phyloP scores from a whole-genome alignment of 2,888 invertebrate species.

The Elysia crispata region DNA sequence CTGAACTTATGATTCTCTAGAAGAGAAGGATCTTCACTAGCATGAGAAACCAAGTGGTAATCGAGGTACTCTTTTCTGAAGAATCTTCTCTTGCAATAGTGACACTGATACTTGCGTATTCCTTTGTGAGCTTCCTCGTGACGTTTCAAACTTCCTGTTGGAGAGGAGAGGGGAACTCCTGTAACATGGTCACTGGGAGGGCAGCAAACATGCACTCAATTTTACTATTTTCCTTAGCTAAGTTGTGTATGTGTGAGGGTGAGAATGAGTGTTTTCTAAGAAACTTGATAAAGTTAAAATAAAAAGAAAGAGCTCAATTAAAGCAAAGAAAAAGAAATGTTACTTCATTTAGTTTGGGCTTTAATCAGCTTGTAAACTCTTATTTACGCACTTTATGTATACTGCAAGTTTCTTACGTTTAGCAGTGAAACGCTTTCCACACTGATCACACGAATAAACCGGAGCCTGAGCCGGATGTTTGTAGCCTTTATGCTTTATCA shows the following conservation, averaged over 20 bases:
- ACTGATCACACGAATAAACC: slow-evolving; percentile 63
- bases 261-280: too few relatives aligned
- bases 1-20: slow-evolving; percentile 41
- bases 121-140: slow-evolving; percentile 65
- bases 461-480: slow-evolving; percentile 63
- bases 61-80: slow-evolving; percentile 67
- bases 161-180: slow-evolving; percentile 30
- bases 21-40: slow-evolving; percentile 47
- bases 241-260: too few relatives aligned
- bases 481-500: slow-evolving; percentile 61
- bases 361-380: too few relatives aligned
- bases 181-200: too few relatives aligned
- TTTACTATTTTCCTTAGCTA: too few relatives aligned
- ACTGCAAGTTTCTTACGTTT: slow-evolving; percentile 56
- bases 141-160: slow-evolving; percentile 65
- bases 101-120: slow-evolving; percentile 63
- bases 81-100: slow-evolving; percentile 62
- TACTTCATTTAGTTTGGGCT: too few relatives aligned
- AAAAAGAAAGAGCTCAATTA: too few relatives aligned
- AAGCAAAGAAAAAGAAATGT: not conserved
- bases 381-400: too few relatives aligned
- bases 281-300: too few relatives aligned
- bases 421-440: slow-evolving; percentile 62
- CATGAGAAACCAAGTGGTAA: slow-evolving; percentile 61
- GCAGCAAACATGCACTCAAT: too few relatives aligned